Conservation (phyloP, 2,113 vertebrate species). For the Columba livia region DNA sequence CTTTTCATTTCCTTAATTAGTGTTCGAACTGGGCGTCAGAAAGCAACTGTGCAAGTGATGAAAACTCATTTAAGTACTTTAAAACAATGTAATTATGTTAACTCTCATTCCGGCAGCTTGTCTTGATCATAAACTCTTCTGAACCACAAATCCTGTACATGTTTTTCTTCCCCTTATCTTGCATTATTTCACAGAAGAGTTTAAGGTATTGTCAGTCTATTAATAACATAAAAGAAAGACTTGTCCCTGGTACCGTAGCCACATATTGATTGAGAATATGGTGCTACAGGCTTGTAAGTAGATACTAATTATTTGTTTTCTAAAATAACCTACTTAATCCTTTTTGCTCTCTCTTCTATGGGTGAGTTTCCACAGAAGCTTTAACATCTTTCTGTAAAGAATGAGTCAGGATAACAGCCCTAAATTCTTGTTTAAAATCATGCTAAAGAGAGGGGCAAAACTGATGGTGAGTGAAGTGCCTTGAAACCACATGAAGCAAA, state of each 20-base stretch:
- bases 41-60: background rate
- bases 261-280: fast-evolving
- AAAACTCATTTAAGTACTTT: background rate
- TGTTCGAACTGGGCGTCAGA: background rate
- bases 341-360: background rate
- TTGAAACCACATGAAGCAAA: background rate
- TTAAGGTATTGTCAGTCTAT: background rate
- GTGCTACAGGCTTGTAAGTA: background rate
- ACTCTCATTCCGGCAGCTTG: conserved; percentile 12
- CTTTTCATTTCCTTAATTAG: conserved; percentile 44
- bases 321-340: background rate
- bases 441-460: background rate
- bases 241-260: background rate
- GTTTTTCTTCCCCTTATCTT: background rate
- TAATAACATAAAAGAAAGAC: background rate
- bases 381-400: background rate
- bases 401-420: background rate
- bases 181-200: background rate
- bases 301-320: background rate
- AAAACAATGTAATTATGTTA: background rate
- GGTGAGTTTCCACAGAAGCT: background rate
- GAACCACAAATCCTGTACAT: background rate
- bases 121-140: background rate
- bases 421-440: background rate
- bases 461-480: background rate